Conservation (phyloP, 1,140 invertebrate species). For the Stegodyphus dumicola region DNA sequence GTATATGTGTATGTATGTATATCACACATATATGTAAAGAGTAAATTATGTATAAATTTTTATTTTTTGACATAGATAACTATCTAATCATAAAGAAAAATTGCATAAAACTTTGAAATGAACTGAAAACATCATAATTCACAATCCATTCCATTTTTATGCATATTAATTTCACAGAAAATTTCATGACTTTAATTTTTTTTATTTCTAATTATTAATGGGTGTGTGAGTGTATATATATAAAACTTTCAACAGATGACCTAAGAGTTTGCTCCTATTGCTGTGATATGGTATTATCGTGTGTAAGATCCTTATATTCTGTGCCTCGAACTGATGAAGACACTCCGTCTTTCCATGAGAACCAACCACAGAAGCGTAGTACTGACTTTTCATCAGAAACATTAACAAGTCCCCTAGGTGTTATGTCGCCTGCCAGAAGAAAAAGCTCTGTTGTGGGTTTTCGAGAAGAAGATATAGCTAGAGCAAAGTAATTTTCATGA, state of each 20-base stretch:
- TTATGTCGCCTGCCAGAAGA: constrained; percentile 27
- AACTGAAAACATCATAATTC: too few relatives aligned
- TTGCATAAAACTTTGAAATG: too few relatives aligned
- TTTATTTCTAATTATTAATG: too few relatives aligned
- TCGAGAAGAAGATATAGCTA: constrained; percentile 62
- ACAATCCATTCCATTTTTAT: too few relatives aligned
- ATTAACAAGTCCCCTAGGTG: neutral
- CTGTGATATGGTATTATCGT: constrained; percentile 89
- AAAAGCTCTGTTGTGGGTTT: constrained; percentile 62
- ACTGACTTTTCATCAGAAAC: neutral
- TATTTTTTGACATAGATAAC: too few relatives aligned
- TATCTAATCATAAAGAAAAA: too few relatives aligned
- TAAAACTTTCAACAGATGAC: constrained; percentile 74
- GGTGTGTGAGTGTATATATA: neutral
- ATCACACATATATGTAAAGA: too few relatives aligned
- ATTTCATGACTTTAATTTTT: too few relatives aligned
- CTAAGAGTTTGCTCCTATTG: constrained; percentile 94
- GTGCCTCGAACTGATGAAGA: constrained; percentile 81
- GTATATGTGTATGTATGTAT: too few relatives aligned
- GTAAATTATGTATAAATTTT: too few relatives aligned
- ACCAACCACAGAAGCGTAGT: constrained; percentile 73
- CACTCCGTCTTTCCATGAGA: constrained; percentile 83
- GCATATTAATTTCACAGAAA: too few relatives aligned
- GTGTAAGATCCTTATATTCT: constrained; percentile 84
- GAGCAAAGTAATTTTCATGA: constrained; percentile 52